These are phyloP conservation scores for Elaphurus davidianus DNA, from an alignment of 2,113 vertebrate genomes.

Conservation along the genomic window DNA sequence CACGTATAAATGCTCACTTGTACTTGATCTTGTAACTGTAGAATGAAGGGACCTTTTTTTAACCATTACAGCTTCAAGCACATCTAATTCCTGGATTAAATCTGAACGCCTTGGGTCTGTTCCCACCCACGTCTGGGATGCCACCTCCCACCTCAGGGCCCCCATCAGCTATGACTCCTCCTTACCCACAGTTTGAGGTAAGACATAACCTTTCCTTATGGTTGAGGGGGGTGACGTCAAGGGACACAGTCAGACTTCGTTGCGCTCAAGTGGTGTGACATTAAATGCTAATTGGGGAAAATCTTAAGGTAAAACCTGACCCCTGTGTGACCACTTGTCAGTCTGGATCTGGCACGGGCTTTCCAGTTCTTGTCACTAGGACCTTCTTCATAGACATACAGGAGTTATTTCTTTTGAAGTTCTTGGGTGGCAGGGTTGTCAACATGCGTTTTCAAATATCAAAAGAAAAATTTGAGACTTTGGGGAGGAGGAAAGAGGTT, in stretches of 20 bases:
- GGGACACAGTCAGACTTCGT: not conserved
- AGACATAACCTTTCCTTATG: slow-evolving; percentile 70
- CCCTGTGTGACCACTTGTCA: not conserved
- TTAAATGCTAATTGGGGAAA: not conserved
- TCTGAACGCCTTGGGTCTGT: slow-evolving; percentile 97
- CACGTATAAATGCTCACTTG: not conserved
- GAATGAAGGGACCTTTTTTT: slow-evolving; percentile 51
- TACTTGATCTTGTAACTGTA: slow-evolving; percentile 14
- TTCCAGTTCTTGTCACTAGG: not conserved
- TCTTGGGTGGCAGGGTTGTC: not conserved
- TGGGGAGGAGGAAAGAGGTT: not conserved
- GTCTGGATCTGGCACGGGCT: not conserved
- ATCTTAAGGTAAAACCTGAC: not conserved
- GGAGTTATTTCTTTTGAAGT: not conserved
- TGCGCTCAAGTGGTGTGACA: not conserved
- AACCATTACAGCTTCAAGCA: slow-evolving; percentile 92
- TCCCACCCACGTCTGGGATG: slow-evolving; percentile 93
- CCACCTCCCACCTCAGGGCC: slow-evolving; percentile 90
- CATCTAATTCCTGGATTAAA: slow-evolving; percentile 99
- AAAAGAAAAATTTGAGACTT: not conserved
- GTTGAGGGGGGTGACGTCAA: not conserved
- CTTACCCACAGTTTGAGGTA: slow-evolving; percentile 94
- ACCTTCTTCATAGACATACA: not conserved
- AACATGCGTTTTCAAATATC: not conserved
- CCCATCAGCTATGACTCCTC: slow-evolving; percentile 89